Evolutionary conservation across 2,797 vertebrate genomes (phyloP).

Genomic region (Hoplostethus mediterraneus): DNA sequence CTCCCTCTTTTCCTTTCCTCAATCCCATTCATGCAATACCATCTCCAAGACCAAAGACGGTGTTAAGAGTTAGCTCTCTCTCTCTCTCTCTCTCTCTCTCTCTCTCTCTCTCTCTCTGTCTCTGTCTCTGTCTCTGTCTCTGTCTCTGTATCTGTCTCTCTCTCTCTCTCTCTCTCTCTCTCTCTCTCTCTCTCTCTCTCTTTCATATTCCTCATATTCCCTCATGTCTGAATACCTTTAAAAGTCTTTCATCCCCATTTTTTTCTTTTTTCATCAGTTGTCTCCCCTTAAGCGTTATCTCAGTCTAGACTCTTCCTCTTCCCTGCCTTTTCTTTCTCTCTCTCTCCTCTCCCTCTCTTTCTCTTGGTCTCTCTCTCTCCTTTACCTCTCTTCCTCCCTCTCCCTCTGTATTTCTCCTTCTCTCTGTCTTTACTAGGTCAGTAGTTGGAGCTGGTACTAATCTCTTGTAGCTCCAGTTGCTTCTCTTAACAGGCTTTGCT

Average conservation of each 20-base stretch:
- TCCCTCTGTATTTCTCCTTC: slow-evolving; percentile 1
- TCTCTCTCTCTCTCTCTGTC: too few relatives aligned
- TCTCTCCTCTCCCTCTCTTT: neutral
- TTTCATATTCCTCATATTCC: too few relatives aligned
- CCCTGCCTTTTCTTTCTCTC: neutral
- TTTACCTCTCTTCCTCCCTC: neutral
- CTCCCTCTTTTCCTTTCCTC: neutral
- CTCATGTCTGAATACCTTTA: neutral
- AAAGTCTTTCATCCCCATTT: neutral
- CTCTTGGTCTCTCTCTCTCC: neutral
- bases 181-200: too few relatives aligned
- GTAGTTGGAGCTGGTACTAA: slow-evolving; percentile 64
- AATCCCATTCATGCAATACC: neutral
- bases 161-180: too few relatives aligned
- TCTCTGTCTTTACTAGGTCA: slow-evolving; percentile 69
- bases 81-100: neutral
- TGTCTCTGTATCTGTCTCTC: too few relatives aligned
- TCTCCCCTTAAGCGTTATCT: too few relatives aligned
- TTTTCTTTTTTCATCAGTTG: neutral
- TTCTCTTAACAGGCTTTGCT: slow-evolving; percentile 78
- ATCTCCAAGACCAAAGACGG: neutral
- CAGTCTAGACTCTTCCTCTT: too few relatives aligned
- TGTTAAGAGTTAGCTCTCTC: neutral
- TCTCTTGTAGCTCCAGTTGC: slow-evolving; percentile 66
- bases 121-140: too few relatives aligned